Base-by-base conservation (phyloP, 2,797 vertebrate species). In the Chloroceryle inda region DNA sequence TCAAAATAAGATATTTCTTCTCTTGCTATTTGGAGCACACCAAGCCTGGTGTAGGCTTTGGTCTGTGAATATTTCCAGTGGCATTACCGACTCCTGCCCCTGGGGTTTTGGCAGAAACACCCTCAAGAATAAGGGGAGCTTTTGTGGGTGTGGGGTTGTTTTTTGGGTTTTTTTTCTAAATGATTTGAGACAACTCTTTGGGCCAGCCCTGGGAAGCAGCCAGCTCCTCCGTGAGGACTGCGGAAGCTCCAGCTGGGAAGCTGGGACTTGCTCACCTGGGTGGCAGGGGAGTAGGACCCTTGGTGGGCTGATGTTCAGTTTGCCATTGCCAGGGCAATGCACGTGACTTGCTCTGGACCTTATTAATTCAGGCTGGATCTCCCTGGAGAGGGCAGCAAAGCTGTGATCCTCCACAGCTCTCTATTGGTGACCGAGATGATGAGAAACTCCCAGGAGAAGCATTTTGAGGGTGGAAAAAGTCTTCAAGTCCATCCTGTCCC, bases 361-460 rank as follows among this genome's bases (percentile, higher is more conserved):
- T 38, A 37, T 50, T 38, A 67, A 33, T 20, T 37, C 58, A 87
- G 66, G 26, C 63, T 68, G 77, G 5, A 2, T 79, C 6, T 85
- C 45, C 47, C 77, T 12, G 6, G 63, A 62, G 62, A 31, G 33
- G 45, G 50, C 80, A 92, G 76, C 66, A 52, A 24, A 68, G 50
- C 37, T 1, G 0, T 40, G 47, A n/a, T 74, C 37, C 64, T 24
- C 38, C 52, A 21, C 68, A 22, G 7, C 1, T 1, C 47, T 74
- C 37, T 1, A 27, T 52, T 1, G 0, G 17, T 2, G 50, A 27
- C 29, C 0, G 7, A 20, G 19, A 16, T 3, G 42, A 7, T 0
- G 0, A 92, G 35, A 24, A 92, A 20, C 53, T 55, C 73, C 40
- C 73, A 69, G 62, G 37, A 66, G 88, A 79, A 17, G 73, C 1